These are phyloP conservation scores for Nasalis larvatus DNA, from an alignment of 2,113 vertebrate genomes.

Conservation along the genomic window DNA sequence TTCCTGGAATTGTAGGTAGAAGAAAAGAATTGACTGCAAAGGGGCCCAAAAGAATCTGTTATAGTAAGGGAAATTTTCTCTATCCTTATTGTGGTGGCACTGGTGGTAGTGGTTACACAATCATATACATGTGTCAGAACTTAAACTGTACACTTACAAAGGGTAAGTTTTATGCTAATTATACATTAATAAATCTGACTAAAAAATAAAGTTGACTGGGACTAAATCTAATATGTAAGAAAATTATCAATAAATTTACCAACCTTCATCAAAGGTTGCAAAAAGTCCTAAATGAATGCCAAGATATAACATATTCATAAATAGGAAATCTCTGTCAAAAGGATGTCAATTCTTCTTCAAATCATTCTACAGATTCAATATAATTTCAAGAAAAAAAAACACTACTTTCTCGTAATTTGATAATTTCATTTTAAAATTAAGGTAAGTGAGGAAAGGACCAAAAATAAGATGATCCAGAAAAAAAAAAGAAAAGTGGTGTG, in stretches of 20 bases:
- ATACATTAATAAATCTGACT: neutral
- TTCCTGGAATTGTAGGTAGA: neutral
- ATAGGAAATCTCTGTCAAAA: conserved; percentile 6
- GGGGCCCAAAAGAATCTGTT: neutral
- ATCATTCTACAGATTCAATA: neutral
- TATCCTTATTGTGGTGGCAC: neutral
- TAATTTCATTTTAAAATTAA: conserved; percentile 12
- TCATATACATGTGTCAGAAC: neutral
- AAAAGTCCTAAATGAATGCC: neutral
- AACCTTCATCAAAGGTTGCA: neutral
- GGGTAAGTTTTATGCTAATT: neutral
- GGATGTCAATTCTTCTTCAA: neutral
- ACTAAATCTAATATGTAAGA: neutral
- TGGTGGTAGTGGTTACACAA: neutral
- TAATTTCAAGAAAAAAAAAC: neutral
- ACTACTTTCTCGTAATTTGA: neutral
- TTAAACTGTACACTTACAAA: neutral
- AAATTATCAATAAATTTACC: conserved; percentile 1
- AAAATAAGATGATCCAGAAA: conserved; percentile 2
- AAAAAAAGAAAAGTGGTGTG: neutral
- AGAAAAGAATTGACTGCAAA: neutral
- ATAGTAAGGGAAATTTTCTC: neutral
- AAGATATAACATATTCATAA: neutral
- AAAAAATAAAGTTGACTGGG: neutral
- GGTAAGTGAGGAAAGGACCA: neutral